Conservation (phyloP, 2,888 invertebrate species). For the Himalopsyche kuldschensis region DNA sequence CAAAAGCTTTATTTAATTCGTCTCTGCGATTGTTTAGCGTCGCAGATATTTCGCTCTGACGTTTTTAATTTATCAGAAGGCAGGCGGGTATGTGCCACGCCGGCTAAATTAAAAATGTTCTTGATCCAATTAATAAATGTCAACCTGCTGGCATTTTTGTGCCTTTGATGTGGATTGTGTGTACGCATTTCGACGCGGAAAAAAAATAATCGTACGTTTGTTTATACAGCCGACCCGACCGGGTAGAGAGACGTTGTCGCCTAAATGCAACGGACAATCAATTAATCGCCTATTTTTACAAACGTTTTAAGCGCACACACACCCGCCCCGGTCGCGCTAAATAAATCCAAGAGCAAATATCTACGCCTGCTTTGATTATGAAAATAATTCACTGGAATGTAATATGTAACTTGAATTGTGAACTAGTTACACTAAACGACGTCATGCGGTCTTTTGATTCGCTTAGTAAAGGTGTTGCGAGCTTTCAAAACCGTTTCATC, state of each 20-base stretch:
- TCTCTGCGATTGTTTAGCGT: conserved; percentile 26
- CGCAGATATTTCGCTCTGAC: conserved; percentile 27
- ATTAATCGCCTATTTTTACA: neutral
- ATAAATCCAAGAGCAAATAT: neutral
- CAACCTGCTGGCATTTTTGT: neutral
- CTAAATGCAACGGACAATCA: neutral
- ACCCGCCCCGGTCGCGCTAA: neutral
- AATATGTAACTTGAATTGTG: neutral
- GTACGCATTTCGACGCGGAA: neutral
- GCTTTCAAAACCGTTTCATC: too few species aligned
- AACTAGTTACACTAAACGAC: too few species aligned
- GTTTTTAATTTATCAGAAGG: conserved; percentile 18
- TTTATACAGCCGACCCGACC: neutral
- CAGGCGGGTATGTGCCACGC: neutral
- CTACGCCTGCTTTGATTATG: neutral
- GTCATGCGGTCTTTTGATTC: too few species aligned
- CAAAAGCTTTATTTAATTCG: neutral
- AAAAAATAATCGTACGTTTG: neutral
- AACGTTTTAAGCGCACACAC: neutral
- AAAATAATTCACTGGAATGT: neutral
- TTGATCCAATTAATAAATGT: neutral
- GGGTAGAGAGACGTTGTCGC: neutral
- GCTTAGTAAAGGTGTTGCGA: too few species aligned
- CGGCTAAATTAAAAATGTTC: neutral
- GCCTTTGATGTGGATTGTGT: neutral